Conservation (phyloP, 2,888 invertebrate genomes). For the Campaea margaritaria region DNA sequence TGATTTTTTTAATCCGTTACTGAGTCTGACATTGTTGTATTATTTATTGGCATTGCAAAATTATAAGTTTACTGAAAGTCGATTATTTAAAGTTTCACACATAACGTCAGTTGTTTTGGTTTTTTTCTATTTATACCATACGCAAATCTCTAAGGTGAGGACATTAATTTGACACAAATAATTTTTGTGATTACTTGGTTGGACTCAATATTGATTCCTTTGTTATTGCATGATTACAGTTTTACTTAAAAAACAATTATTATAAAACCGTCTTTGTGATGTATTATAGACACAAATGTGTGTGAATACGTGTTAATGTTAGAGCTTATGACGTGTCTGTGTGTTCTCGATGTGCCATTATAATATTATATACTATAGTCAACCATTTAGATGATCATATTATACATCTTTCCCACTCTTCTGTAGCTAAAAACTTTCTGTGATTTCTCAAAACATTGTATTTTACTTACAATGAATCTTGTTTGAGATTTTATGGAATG, state of each 20-base stretch:
- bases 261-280: not conserved
- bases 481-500: constrained; percentile 25
- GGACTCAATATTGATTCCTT: no score
- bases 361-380: constrained; percentile 38
- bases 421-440: constrained; percentile 55
- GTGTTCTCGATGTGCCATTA: constrained; percentile 74
- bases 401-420: constrained; percentile 35
- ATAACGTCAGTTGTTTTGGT: no score
- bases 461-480: constrained; percentile 28
- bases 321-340: constrained; percentile 61
- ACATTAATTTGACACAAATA: no score
- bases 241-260: no score
- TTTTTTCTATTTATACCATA: no score
- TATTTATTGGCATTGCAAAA: no score
- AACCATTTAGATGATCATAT: constrained; percentile 29
- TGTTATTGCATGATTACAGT: no score
- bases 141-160: no score
- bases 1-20: constrained; percentile 37
- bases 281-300: constrained; percentile 13
- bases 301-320: constrained; percentile 35
- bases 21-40: not conserved
- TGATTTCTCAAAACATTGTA: constrained; percentile 47
- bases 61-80: no score
- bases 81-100: no score
- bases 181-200: no score